These are phyloP conservation scores for Ormyrus rosae DNA, from an alignment of 2,888 invertebrate genomes.

Conservation along the genomic window DNA sequence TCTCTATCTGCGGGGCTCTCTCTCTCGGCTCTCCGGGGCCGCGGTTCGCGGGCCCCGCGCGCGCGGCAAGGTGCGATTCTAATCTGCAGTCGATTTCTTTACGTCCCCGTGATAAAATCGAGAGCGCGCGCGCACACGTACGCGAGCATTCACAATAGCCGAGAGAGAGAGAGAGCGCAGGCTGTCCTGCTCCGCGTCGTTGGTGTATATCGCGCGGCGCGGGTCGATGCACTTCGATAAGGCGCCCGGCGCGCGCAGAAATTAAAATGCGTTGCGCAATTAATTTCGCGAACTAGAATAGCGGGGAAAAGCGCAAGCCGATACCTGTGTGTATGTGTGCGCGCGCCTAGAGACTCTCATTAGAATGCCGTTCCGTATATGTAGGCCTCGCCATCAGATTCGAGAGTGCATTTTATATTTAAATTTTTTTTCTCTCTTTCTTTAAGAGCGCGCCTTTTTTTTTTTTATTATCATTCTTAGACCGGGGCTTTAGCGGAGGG, in stretches of 20 bases:
- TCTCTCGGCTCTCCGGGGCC: too few species aligned
- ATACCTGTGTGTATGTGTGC: neutral
- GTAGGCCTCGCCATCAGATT: constrained; percentile 21
- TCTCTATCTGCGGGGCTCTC: neutral
- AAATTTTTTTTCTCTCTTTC: constrained; percentile 19
- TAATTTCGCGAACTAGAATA: constrained; percentile 39
- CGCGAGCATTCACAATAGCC: constrained; percentile 48
- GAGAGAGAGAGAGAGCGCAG: neutral
- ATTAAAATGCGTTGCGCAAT: constrained; percentile 54
- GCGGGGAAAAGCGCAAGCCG: neutral
- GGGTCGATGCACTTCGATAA: constrained; percentile 54
- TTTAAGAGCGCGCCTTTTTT: neutral
- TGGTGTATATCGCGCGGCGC: neutral
- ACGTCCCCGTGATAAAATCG: constrained; percentile 54
- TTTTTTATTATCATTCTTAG: neutral
- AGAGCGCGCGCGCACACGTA: neutral
- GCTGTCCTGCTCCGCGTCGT: constrained; percentile 22
- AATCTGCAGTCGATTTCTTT: constrained; percentile 55
- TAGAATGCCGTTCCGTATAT: constrained; percentile 13
- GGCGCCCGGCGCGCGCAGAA: constrained; percentile 13
- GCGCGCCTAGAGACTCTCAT: constrained; percentile 5
- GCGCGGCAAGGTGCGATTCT: constrained; percentile 43
- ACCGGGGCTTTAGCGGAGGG: neutral
- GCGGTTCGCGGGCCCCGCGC: neutral
- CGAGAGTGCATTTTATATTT: constrained; percentile 37